Percentiles rank a stretch among this genome's conserved stretches.
Conservation (phyloP, 2,888 invertebrate species). For the Nephrotoma guestfalica region DNA sequence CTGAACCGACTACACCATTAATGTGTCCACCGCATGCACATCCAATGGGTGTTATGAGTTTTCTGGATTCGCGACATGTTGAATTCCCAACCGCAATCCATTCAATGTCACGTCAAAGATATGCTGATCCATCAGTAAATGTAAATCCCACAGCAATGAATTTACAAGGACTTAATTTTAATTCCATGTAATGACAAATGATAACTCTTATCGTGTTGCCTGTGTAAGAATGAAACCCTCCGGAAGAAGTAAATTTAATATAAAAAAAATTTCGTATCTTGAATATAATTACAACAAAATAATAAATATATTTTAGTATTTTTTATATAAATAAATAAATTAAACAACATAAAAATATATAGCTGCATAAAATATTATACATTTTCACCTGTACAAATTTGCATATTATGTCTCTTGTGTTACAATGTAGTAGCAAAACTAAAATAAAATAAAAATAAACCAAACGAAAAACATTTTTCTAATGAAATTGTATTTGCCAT, state of each 20-base stretch:
- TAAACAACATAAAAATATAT: background rate
- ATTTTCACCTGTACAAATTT: background rate
- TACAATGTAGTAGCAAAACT: background rate
- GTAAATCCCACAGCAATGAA: constrained; percentile 48
- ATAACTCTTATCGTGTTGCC: background rate
- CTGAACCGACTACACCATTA: constrained; percentile 37
- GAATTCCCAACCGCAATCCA: constrained; percentile 48
- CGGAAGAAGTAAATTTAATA: background rate
- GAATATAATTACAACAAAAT: background rate
- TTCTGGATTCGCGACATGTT: constrained; percentile 54
- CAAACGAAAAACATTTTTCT: background rate
- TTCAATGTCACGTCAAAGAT: constrained; percentile 37
- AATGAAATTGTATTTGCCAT: background rate
- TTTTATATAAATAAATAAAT: background rate
- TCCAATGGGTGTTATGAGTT: constrained; percentile 51
- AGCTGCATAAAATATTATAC: background rate
- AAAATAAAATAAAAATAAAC: background rate
- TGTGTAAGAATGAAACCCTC: background rate
- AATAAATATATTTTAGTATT: background rate
- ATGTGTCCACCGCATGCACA: constrained; percentile 46
- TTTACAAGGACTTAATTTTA: constrained; percentile 61
- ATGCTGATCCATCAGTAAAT: constrained; percentile 31
- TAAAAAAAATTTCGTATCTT: background rate
- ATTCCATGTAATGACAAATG: constrained; percentile 46
- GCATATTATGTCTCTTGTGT: background rate